These are phyloP conservation scores for Trogon surrucura DNA, from an alignment of 2,113 vertebrate species.

Conservation along the genomic window DNA sequence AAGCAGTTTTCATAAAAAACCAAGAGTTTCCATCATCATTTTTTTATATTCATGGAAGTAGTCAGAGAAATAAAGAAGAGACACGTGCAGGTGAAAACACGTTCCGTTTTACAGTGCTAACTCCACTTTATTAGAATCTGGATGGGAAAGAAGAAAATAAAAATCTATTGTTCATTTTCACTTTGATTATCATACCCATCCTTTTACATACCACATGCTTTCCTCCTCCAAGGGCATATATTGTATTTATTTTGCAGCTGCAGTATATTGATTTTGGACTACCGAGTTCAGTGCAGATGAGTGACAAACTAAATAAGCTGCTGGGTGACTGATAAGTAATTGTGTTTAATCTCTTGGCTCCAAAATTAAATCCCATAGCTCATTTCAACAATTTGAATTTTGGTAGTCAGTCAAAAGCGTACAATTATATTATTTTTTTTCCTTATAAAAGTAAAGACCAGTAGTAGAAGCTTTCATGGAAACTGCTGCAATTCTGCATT, in stretches of 20 bases:
- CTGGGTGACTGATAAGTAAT: conserved; percentile 22
- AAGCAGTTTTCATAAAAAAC: neutral
- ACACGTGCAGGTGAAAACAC: neutral
- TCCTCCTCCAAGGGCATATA: conserved; percentile 31
- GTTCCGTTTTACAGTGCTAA: neutral
- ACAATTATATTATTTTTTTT: neutral
- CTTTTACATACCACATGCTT: conserved; percentile 27
- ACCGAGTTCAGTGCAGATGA: conserved; percentile 1
- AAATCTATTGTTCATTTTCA: conserved; percentile 42
- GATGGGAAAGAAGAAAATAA: conserved; percentile 20
- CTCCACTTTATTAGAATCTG: conserved; percentile 9
- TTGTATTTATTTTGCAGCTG: conserved; percentile 15
- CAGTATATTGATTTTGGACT: conserved; percentile 32
- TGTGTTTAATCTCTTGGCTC: neutral
- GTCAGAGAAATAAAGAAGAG: neutral
- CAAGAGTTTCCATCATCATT: neutral
- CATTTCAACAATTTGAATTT: conserved; percentile 11
- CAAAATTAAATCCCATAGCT: conserved; percentile 1
- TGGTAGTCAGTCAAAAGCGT: neutral
- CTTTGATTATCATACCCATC: conserved; percentile 25
- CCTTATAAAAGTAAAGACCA: neutral
- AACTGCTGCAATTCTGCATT: neutral
- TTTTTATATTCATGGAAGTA: neutral
- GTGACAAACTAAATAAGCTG: conserved; percentile 5
- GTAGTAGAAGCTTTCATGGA: neutral